Conservation (phyloP, 2,888 invertebrate species). For the Lithophane semibrunnea region DNA sequence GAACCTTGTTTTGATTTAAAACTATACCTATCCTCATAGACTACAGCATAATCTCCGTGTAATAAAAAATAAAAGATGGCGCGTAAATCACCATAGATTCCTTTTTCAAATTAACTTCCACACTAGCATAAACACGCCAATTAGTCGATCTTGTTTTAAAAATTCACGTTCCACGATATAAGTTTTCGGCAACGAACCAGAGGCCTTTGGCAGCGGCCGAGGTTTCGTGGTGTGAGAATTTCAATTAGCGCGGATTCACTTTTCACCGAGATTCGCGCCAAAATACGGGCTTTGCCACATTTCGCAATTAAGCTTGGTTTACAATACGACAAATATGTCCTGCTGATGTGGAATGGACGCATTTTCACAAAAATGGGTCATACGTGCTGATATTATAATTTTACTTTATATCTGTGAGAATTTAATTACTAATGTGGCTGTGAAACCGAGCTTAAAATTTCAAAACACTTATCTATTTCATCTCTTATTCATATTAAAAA, state of each 20-base stretch:
- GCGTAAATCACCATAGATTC: neutral
- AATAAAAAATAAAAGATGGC: constrained; percentile 11
- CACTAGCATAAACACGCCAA: constrained; percentile 45
- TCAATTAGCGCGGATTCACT: constrained; percentile 72
- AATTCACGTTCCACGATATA: constrained; percentile 41
- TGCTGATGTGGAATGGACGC: constrained; percentile 16
- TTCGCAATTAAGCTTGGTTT: constrained; percentile 62
- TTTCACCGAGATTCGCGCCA: constrained; percentile 67
- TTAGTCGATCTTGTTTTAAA: constrained; percentile 48
- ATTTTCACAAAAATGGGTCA: constrained; percentile 29
- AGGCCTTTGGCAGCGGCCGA: constrained; percentile 65
- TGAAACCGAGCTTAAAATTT: neutral
- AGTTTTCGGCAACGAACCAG: constrained; percentile 49
- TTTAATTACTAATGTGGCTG: neutral
- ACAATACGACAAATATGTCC: constrained; percentile 47
- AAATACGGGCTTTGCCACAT: constrained; percentile 60
- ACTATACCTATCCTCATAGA: neutral
- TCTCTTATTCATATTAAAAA: constrained; percentile 42
- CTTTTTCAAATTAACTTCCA: constrained; percentile 36
- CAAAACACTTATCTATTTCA: constrained; percentile 11
- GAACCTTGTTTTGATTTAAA: constrained; percentile 20
- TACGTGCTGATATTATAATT: constrained; percentile 6
- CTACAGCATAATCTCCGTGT: neutral
- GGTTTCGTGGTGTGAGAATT: constrained; percentile 68
- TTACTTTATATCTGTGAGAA: constrained; percentile 6